Conservation (phyloP, 2,113 vertebrate genomes). For the Gymnogyps californianus region DNA sequence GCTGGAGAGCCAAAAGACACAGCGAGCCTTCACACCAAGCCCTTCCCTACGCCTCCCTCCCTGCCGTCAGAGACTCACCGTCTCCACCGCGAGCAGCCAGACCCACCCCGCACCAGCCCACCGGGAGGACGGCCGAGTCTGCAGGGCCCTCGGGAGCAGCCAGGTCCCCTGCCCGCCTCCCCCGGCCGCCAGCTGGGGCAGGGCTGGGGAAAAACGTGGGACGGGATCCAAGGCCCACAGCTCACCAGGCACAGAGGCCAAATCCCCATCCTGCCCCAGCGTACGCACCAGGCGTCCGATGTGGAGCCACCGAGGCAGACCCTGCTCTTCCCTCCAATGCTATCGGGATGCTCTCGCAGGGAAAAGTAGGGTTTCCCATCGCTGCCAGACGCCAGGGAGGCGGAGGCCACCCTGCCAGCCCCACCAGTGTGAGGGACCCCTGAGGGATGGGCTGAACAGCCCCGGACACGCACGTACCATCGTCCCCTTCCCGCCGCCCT, state of each 20-base stretch:
- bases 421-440: background rate
- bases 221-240: background rate
- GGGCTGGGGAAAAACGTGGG: fast-evolving
- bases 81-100: background rate
- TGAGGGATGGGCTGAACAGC: fast-evolving
- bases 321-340: fast-evolving
- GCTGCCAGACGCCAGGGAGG: background rate
- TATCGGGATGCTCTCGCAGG: fast-evolving
- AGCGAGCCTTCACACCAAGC: fast-evolving
- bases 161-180: background rate
- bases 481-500: background rate
- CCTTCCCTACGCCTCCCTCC: background rate
- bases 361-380: background rate
- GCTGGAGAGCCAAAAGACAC: background rate
- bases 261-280: fast-evolving
- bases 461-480: background rate
- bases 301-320: background rate
- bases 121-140: fast-evolving
- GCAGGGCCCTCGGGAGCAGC: fast-evolving
- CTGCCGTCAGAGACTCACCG: fast-evolving
- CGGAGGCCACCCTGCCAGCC: background rate
- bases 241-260: background rate
- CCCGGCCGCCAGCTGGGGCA: background rate
- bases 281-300: fast-evolving
- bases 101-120: background rate